Percentiles rank a stretch among this genome's conserved stretches.
Conservation (phyloP, 1,140 invertebrate species). For the Argopecten irradians region DNA sequence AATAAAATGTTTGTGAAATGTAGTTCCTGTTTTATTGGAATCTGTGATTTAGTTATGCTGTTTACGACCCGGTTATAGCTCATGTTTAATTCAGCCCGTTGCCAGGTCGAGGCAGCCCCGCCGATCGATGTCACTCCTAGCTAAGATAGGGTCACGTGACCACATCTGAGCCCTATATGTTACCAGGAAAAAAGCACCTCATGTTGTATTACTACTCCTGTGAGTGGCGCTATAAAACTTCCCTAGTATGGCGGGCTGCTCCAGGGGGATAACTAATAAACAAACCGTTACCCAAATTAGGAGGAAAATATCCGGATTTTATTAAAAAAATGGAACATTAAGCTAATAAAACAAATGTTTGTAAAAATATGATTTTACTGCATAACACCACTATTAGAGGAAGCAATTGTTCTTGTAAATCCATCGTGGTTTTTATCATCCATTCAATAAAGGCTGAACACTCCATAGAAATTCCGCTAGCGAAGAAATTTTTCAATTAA, state of each 20-base stretch:
- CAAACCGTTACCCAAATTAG: neutral
- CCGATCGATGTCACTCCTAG: neutral
- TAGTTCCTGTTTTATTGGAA: neutral
- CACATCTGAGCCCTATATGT: neutral
- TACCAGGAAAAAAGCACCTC: neutral
- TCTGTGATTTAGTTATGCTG: neutral
- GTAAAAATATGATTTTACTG: neutral
- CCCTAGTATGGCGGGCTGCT: neutral
- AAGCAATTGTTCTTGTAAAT: neutral
- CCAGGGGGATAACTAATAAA: slow-evolving; percentile 5
- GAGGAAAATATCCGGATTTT: neutral
- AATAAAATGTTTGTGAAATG: slow-evolving; percentile 23
- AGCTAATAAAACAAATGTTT: neutral
- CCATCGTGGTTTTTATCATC: neutral
- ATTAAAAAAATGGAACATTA: neutral
- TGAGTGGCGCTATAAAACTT: slow-evolving; percentile 10
- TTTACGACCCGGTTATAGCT: slow-evolving; percentile 15
- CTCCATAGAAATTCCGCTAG: neutral
- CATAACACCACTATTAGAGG: neutral
- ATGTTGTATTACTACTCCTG: neutral
- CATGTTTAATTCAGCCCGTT: neutral
- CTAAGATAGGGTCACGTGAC: neutral
- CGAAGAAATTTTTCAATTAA: neutral
- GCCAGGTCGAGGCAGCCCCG: neutral
- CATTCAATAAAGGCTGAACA: neutral